These are phyloP conservation scores for Drosophila murphyi DNA, from an alignment of 1,140 invertebrate species.

Conservation along the genomic window DNA sequence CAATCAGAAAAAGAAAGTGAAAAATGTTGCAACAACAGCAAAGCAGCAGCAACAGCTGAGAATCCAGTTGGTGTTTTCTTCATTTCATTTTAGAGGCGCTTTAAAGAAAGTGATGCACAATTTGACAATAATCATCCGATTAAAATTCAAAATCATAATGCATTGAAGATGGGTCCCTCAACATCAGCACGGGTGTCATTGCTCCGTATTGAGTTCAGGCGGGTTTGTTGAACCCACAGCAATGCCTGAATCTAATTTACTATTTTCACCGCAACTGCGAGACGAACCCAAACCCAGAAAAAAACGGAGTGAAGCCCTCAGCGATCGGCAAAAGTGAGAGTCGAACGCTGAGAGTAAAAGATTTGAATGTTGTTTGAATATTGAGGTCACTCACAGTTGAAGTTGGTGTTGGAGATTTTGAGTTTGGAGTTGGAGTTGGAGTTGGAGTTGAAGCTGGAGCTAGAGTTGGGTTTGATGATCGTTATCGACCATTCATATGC, in stretches of 20 bases:
- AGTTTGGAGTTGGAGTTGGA: slow-evolving; percentile 4
- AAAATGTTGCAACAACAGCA: slow-evolving; percentile 64
- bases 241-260: slow-evolving; percentile 53
- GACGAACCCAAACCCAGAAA: slow-evolving; percentile 2
- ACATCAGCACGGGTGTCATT: slow-evolving; percentile 58
- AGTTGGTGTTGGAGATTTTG: slow-evolving; percentile 7
- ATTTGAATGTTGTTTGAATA: slow-evolving; percentile 67
- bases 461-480: slow-evolving; percentile 37
- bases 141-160: background rate
- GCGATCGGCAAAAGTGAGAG: slow-evolving; percentile 69
- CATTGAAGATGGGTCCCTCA: slow-evolving; percentile 23
- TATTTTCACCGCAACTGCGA: slow-evolving; percentile 53
- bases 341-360: slow-evolving; percentile 47
- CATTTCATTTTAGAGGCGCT: background rate
- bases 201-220: slow-evolving; percentile 68
- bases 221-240: slow-evolving; percentile 61
- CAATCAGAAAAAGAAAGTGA: slow-evolving; percentile 68
- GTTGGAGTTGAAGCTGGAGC: no score
- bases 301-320: slow-evolving; percentile 28
- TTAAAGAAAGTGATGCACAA: slow-evolving; percentile 36
- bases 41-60: slow-evolving; percentile 12
- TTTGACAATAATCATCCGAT: background rate
- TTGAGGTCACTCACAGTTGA: slow-evolving; percentile 58
- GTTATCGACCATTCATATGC: slow-evolving; percentile 44
- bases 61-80: slow-evolving; percentile 25